Conservation (phyloP, 1,140 invertebrate genomes). For the Conopomorpha cramerella region DNA sequence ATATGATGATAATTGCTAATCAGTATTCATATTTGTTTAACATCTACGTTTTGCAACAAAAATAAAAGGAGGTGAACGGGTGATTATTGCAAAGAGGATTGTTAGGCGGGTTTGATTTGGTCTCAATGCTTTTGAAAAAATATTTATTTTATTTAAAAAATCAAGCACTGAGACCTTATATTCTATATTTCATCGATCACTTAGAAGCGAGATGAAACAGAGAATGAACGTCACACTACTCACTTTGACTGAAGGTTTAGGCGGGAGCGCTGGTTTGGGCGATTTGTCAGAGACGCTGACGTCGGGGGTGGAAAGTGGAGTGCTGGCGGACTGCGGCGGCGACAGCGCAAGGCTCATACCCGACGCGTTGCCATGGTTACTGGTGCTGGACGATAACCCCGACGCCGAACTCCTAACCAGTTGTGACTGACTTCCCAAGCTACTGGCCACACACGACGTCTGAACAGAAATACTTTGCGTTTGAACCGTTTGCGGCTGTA, state of each 20-base stretch:
- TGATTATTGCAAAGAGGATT: too few relatives aligned
- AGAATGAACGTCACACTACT: conserved; percentile 4
- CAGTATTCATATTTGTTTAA: too few relatives aligned
- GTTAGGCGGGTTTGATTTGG: too few relatives aligned
- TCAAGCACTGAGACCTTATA: too few relatives aligned
- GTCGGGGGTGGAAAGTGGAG: conserved; percentile 61
- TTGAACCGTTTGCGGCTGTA: conserved; percentile 75
- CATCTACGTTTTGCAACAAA: too few relatives aligned
- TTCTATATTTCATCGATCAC: too few relatives aligned
- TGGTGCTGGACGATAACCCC: conserved; percentile 35
- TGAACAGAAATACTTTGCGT: conserved; percentile 42
- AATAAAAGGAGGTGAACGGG: too few relatives aligned
- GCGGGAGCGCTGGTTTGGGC: conserved; percentile 72
- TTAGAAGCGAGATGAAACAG: not conserved
- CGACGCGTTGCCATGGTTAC: conserved; percentile 33
- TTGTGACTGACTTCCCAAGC: conserved; percentile 50
- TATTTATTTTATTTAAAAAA: too few relatives aligned
- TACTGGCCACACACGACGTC: conserved; percentile 42
- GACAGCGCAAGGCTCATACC: conserved; percentile 56
- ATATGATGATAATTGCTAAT: too few relatives aligned
- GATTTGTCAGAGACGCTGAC: conserved; percentile 56
- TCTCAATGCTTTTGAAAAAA: too few relatives aligned
- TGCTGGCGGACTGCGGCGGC: conserved; percentile 63
- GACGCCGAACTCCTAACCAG: conserved; percentile 53
- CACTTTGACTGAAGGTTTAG: conserved; percentile 69